A percentile compares a stretch with the other conserved stretches of the same genome.
Conservation (phyloP, 2,113 vertebrate genomes). For the Dryoscopus gambensis region DNA sequence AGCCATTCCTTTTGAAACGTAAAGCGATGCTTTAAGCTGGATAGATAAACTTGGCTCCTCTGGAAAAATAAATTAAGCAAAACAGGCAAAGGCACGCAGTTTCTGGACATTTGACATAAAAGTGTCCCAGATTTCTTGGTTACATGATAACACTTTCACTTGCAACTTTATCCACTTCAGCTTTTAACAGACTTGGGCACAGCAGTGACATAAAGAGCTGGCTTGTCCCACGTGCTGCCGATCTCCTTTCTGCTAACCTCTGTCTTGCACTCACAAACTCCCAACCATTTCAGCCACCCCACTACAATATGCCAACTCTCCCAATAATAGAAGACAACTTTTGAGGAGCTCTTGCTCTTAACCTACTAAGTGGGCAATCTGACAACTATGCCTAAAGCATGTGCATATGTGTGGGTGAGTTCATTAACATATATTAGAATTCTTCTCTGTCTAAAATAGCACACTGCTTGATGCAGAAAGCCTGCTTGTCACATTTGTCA, state of each 20-base stretch:
- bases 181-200: background rate
- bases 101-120: background rate
- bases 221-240: background rate
- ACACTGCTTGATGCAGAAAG: background rate
- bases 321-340: background rate
- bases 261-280: background rate
- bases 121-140: background rate
- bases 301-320: background rate
- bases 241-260: background rate
- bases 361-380: background rate
- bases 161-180: background rate
- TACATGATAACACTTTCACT: background rate
- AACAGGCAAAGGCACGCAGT: background rate
- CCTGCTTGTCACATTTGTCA: conserved; percentile 13
- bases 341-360: background rate
- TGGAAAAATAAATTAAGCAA: background rate
- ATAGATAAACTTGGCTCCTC: background rate
- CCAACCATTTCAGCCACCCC: background rate
- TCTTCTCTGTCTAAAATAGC: conserved; percentile 2
- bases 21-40: background rate
- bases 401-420: background rate
- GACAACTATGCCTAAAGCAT: background rate
- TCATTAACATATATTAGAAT: conserved; percentile 24
- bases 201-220: background rate
- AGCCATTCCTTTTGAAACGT: background rate